Evolutionary conservation across 2,113 vertebrate species (phyloP).

Genomic region (Xyrauchen texanus): DNA sequence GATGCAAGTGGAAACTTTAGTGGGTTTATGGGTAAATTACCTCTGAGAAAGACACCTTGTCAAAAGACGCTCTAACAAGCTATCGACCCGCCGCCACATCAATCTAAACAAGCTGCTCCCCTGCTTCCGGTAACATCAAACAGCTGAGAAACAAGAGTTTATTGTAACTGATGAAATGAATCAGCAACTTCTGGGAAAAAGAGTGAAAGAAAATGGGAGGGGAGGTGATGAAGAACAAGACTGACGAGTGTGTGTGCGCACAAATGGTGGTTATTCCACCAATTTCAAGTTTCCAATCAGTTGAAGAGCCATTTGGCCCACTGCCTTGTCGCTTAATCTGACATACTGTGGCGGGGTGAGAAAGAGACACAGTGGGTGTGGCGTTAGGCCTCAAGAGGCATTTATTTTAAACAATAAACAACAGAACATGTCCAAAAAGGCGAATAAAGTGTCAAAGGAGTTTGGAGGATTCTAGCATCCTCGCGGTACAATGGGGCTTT

Average conservation of each 20-base stretch:
- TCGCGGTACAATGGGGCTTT: too few relatives aligned
- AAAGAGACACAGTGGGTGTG: too few relatives aligned
- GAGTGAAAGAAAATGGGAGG: background rate
- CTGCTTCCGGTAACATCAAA: slow-evolving; percentile 22
- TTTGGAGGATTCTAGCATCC: too few relatives aligned
- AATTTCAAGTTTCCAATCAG: background rate
- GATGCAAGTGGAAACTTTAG: slow-evolving; percentile 4
- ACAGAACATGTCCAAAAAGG: too few relatives aligned
- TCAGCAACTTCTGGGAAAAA: slow-evolving; percentile 22
- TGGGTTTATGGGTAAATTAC: background rate
- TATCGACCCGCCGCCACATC: background rate
- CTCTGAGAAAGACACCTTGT: slow-evolving; percentile 5
- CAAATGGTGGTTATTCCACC: background rate
- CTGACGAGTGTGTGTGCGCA: background rate
- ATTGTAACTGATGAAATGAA: slow-evolving; percentile 6
- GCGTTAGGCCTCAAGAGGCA: too few relatives aligned
- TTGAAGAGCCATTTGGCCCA: background rate
- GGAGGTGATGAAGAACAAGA: background rate
- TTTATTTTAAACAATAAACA: too few relatives aligned
- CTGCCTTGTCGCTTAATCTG: too few relatives aligned
- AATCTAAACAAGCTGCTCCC: slow-evolving; percentile 2
- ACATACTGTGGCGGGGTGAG: too few relatives aligned
- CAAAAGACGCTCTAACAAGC: slow-evolving; percentile 16
- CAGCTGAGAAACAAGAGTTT: slow-evolving; percentile 1
- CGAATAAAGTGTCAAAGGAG: too few relatives aligned